Conservation (phyloP, 2,888 invertebrate species). For the Amphimallon solstitiale region DNA sequence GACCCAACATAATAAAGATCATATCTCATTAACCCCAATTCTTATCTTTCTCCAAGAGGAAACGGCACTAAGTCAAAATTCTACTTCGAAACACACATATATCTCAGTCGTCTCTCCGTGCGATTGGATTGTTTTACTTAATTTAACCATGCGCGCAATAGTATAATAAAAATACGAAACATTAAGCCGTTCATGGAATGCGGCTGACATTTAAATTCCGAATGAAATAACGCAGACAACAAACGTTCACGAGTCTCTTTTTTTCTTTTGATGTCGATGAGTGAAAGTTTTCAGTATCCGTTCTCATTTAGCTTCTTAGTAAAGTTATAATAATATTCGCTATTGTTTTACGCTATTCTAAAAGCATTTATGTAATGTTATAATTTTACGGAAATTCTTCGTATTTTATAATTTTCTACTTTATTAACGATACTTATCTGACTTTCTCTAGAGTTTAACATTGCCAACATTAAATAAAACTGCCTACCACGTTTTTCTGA, state of each 20-base stretch:
- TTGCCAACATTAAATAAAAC: too few species aligned
- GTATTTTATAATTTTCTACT: too few species aligned
- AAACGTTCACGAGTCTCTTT: constrained; percentile 15
- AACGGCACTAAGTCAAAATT: constrained; percentile 19
- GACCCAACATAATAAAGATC: constrained; percentile 27
- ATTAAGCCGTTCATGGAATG: constrained; percentile 44
- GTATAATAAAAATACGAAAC: constrained; percentile 32
- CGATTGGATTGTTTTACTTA: constrained; percentile 19
- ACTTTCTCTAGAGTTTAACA: too few species aligned
- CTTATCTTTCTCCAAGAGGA: constrained; percentile 19
- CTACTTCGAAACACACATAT: constrained; percentile 12
- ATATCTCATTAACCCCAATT: constrained; percentile 31
- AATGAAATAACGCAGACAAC: constrained; percentile 23
- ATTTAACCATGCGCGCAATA: constrained; percentile 23
- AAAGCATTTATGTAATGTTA: too few species aligned
- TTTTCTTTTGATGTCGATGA: constrained; percentile 15
- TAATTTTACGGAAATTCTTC: too few species aligned
- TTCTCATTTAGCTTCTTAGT: background rate
- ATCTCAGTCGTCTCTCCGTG: background rate
- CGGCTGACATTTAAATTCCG: constrained; percentile 47
- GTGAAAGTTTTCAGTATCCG: constrained; percentile 16
- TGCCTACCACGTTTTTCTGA: too few species aligned
- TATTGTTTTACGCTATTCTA: background rate
- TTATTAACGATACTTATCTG: too few species aligned
- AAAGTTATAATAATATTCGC: constrained; percentile 1